phyloP scores from a whole-genome alignment of 2,113 vertebrate genomes.

The Tetrao urogallus region DNA sequence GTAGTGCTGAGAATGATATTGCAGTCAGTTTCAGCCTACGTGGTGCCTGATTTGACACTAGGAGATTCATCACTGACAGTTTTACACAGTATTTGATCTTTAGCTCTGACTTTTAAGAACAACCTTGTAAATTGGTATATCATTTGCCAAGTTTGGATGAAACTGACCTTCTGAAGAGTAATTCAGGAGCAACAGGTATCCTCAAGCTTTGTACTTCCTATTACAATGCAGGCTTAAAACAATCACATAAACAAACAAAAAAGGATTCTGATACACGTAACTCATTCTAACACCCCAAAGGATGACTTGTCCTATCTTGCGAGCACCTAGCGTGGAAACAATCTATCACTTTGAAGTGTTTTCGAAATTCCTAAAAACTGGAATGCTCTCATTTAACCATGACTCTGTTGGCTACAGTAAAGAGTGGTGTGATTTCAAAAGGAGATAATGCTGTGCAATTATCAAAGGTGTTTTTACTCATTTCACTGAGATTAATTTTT shows the following conservation, averaged over 20 bases:
- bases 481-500: not conserved
- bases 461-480: not conserved
- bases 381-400: slow-evolving; percentile 9
- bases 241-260: not conserved
- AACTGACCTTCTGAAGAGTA: not conserved
- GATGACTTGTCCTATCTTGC: slow-evolving; percentile 5
- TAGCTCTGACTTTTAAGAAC: not conserved
- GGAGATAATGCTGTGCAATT: not conserved
- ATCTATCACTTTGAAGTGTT: not conserved
- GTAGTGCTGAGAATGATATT: not conserved
- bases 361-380: not conserved
- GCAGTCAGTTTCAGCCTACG: not conserved
- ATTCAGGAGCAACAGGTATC: not conserved
- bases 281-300: not conserved
- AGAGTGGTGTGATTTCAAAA: not conserved
- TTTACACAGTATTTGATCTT: not conserved
- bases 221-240: not conserved
- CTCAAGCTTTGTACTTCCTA: not conserved
- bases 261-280: not conserved
- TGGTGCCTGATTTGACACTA: not conserved
- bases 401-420: not conserved
- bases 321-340: not conserved
- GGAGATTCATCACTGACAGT: not conserved
- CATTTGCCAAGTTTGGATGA: not conserved
- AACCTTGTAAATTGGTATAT: not conserved